Evolutionary conservation across 92 coral and sea anemone genomes (phyloP), one percentile per base, ranked within the genome.

Genomic region (Ricordea florida): DNA sequence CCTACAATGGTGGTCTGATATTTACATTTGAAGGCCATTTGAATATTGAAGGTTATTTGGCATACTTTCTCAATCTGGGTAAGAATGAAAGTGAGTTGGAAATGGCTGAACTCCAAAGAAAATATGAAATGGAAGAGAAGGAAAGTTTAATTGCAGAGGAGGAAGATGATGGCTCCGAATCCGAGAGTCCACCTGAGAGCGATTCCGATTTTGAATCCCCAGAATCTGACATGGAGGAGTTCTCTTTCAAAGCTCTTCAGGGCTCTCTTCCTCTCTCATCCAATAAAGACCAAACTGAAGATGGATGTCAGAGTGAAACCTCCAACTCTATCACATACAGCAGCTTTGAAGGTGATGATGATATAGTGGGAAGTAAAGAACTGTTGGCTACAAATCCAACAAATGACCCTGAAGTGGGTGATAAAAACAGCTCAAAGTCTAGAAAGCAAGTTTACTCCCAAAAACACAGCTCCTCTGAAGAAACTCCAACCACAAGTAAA

Each of bases 121-220:
- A 87, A 49, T 87, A 87, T 70, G 97, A 91, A 34, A 74, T 79
- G 65, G 37, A 67, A 26, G 97, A 87, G 34, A 63, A 83, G 44
- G 97, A 87, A 14, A 69, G 66, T 48, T 74, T 60, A 7, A 67
- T 30, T 4, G 35, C 70, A 24, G 76, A 69, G 11, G 83, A 65
- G 22, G 78, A 62, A 10, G 85, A 82, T 11, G 78, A 85, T 55
- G 88, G 67, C 23, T 66, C 81, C 0, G 92, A 66, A 31, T 91
- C 97, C 11, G 93, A 91, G 33, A 82, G 93, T 40, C 85, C 93
- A 6, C 92, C 97, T 0, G 86, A 85, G 60, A 91, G 97, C 70
- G 97, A 91, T 57, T 91, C 97, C 1, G 97, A 91, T 35, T 91
- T 87, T 75, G 97, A 91, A 51, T 91, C 97, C 1, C 97, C 97